These are phyloP conservation scores for Drosophila busckii DNA, from an alignment of 1,140 invertebrate genomes.

Conservation along the genomic window DNA sequence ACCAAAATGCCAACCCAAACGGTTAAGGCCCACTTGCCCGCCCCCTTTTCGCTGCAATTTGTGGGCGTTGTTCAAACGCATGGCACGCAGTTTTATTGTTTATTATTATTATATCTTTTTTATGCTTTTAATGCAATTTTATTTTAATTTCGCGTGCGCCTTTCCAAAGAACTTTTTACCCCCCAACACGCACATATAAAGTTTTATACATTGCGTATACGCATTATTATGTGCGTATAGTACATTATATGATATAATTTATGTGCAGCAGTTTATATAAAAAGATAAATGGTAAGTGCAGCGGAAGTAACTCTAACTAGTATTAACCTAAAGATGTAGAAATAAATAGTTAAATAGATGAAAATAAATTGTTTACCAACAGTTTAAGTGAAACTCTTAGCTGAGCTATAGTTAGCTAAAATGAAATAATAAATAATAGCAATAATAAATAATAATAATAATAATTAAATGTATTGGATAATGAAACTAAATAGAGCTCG, in stretches of 20 bases:
- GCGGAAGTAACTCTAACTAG: too few relatives aligned
- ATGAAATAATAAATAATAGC: too few relatives aligned
- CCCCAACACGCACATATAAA: not conserved
- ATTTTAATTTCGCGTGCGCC: constrained; percentile 59
- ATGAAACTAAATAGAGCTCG: not conserved
- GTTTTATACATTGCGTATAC: not conserved
- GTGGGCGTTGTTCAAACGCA: constrained; percentile 34
- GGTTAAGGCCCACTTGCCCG: not conserved
- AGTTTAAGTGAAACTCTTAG: too few relatives aligned
- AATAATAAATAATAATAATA: too few relatives aligned
- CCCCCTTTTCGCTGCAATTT: not conserved
- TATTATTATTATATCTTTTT: constrained; percentile 18
- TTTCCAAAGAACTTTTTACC: constrained; percentile 18
- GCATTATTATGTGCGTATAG: not conserved
- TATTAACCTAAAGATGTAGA: too few relatives aligned
- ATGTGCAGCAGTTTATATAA: too few relatives aligned
- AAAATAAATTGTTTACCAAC: too few relatives aligned
- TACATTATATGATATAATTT: too few relatives aligned
- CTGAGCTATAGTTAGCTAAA: too few relatives aligned
- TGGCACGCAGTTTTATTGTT: constrained; percentile 24
- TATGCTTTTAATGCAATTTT: constrained; percentile 52
- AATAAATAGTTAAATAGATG: too few relatives aligned
- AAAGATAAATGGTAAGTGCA: too few relatives aligned
- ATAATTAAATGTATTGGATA: not conserved
- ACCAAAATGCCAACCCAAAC: constrained; percentile 54